Evolutionary conservation across 2,113 vertebrate species (phyloP).

Genomic region (Amphilophus citrinellus): DNA sequence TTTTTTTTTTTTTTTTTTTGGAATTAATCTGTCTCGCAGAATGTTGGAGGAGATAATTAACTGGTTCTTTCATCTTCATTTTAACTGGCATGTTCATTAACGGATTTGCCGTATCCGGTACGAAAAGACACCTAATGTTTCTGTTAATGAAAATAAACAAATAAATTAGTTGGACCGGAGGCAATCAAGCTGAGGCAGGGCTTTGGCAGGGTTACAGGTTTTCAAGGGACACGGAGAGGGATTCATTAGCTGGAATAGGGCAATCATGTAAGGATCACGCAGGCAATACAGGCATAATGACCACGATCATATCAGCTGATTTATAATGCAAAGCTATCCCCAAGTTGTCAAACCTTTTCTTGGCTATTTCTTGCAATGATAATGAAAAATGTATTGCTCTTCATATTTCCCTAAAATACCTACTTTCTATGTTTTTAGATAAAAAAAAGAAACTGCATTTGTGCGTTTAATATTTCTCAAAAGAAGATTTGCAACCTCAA

Average conservation of each 20-base stretch:
- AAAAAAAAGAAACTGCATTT: neutral
- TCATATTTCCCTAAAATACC: neutral
- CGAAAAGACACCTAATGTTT: constrained; percentile 68
- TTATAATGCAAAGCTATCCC: constrained; percentile 20
- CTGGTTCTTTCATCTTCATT: constrained; percentile 74
- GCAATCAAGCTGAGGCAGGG: constrained; percentile 46
- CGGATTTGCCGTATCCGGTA: constrained; percentile 59
- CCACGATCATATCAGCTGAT: constrained; percentile 50
- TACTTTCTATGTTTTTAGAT: neutral
- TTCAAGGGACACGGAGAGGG: constrained; percentile 16
- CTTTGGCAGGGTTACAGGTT: constrained; percentile 56
- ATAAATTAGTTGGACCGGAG: constrained; percentile 62
- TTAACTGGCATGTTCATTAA: constrained; percentile 80
- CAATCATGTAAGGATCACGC: constrained; percentile 60
- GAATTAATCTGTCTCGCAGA: constrained; percentile 73
- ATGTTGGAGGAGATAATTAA: constrained; percentile 79
- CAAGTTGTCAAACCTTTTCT: constrained; percentile 11
- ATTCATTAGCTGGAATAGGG: constrained; percentile 61
- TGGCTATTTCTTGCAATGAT: constrained; percentile 17
- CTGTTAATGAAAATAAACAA: constrained; percentile 75
- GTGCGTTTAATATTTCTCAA: neutral
- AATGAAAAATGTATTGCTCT: neutral
- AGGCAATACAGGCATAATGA: constrained; percentile 38
- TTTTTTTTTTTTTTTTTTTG: constrained; percentile 53
- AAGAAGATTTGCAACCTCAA: constrained; percentile 49